Evolutionary conservation across 2,797 vertebrate species (phyloP), one percentile per base, ranked within the genome.

Genomic region (Borostomias antarcticus): DNA sequence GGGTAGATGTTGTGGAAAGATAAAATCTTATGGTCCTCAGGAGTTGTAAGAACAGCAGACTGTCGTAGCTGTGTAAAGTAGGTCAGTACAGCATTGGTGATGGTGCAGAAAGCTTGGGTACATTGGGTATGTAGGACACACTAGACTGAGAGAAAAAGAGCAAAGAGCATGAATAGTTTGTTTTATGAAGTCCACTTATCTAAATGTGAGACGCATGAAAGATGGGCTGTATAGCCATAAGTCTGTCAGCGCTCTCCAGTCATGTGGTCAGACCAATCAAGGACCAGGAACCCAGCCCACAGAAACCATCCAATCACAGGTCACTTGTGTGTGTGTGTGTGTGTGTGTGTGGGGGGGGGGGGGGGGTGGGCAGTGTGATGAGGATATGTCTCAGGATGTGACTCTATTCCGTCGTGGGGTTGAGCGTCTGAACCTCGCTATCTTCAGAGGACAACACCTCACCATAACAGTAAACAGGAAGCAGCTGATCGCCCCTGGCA

Each of bases 381-480:
- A 54, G 62, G 70, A 61, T 86, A 79, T 66, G 33, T 58, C 4
- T 37, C 81, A 85, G 89, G 85, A 90, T 82, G 78, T 79, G 81
- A 70, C 81, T 72, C 87, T 83, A 82, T 78, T 82, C 81, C 40
- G 66, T 66, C 3, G 21, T 69, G 63, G 17, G 52, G 81, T 81
- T 79, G 74, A 72, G 82, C 75, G 80, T 76, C 70, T 73, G 72
- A 70, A 52, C 52, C 64, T 70, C 54, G 67, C 82, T 85, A 83
- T 91, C 78, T 82, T 58, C 62, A 52, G 29, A 48, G 73, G 70
- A 78, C 73, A 80, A 84, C 82, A 79, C 59, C 53, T 59, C 40
- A 21, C 65, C 1, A 57, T 62, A 77, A 88, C 85, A 83, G 80
- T 88, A 93, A 93, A 92, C 91, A 91, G 91, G 91, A 92, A 91